Base-by-base conservation (phyloP, 2,888 invertebrate genomes). In the Limnephilus rhombicus region DNA sequence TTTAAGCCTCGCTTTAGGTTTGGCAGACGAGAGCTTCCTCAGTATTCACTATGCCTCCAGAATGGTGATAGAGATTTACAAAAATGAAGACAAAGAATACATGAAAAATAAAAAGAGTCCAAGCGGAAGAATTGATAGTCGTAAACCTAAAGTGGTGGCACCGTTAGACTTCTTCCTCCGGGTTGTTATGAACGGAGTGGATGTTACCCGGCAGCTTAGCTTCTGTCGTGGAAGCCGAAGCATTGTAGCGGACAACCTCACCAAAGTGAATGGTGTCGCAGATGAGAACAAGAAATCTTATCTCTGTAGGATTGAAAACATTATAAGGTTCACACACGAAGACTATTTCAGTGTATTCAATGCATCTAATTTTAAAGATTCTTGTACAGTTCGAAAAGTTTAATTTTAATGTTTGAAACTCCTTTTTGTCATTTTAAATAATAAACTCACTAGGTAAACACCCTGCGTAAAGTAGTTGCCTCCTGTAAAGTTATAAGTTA, bases 341-440 rank as follows among this genome's bases (percentile, higher is more conserved):
- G 98, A 98, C 95, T 98, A 98, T 95, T 98, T 99, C 94, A 96
- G 97, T 24, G 96, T 97, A 90, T 97, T 99, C 94, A 98, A 98
- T 95, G 98, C 97, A n/a, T 98, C 98, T 24, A 98, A 98, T 95
- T 98, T 98, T 94, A 98, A 98, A 95, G 98, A 98, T 94, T 98
- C 98, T 0, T 98, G 98, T 93, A 95, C 96, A 0, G 95, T 95
- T 41, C 96, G 96, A 91, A 91, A 91, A 82, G 82, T 37, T 91
- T 91, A 86, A 86, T 34, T 34, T 53, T 68, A 41, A 81, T 81
- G 37, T 37, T 68, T 68, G 24, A 68, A 68, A 68, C 68, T 68
- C 24, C 68, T 68, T 68, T 68, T 68, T 68, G 68, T 68, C 68
- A 68, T 68, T n/a, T 24, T 68, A 68, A 68, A 24, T 68, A 68